Percentiles rank a stretch among this genome's conserved stretches.
These are phyloP conservation scores for Listrodromus nycthemerus DNA, from an alignment of 2,888 invertebrate species.

Conservation along the genomic window DNA sequence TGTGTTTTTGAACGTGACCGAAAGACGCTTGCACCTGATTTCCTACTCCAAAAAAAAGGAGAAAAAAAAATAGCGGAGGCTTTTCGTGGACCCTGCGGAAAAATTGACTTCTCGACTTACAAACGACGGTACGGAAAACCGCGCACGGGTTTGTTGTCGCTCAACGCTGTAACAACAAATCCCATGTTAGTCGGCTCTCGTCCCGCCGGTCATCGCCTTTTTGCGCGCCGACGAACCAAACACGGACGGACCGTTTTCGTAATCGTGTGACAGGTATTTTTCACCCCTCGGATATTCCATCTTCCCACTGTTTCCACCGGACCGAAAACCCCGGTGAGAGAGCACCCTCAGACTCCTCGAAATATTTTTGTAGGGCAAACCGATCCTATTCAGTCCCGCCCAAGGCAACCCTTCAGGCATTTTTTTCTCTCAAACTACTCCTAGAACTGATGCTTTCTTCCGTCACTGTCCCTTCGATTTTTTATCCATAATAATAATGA, in stretches of 20 bases:
- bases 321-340: neutral
- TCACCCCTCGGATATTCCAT: conserved; percentile 36
- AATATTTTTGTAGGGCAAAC: conserved; percentile 67
- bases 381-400: conserved; percentile 49
- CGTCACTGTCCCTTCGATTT: neutral
- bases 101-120: conserved; percentile 74
- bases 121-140: conserved; percentile 2
- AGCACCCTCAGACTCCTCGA: conserved; percentile 26
- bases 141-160: conserved; percentile 74
- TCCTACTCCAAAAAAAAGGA: conserved; percentile 50
- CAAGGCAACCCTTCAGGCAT: neutral
- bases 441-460: neutral
- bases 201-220: conserved; percentile 48
- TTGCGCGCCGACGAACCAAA: conserved; percentile 62
- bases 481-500: too few relatives aligned
- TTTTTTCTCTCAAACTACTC: conserved; percentile 19
- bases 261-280: conserved; percentile 69
- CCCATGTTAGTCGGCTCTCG: conserved; percentile 61
- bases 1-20: conserved; percentile 79
- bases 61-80: neutral
- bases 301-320: conserved; percentile 13
- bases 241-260: conserved; percentile 60
- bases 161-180: conserved; percentile 77
- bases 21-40: conserved; percentile 77
- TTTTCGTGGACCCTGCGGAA: conserved; percentile 58